These are phyloP conservation scores for Lordiphosa collinella DNA, from an alignment of 1,140 invertebrate genomes.

Conservation along the genomic window DNA sequence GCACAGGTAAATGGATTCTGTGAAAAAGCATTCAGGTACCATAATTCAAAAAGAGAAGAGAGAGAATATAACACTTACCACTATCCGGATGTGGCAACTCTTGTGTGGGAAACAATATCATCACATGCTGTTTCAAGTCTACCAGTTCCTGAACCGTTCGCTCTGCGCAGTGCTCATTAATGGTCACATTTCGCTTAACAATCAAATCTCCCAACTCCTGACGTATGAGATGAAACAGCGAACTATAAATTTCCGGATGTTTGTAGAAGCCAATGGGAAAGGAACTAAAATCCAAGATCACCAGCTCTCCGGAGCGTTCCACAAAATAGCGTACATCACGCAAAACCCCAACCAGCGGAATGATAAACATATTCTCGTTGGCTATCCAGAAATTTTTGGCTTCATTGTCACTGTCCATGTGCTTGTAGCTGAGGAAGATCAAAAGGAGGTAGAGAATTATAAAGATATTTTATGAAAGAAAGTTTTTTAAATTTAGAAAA, in stretches of 20 bases:
- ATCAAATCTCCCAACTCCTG: constrained; percentile 58
- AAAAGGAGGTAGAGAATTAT: not conserved
- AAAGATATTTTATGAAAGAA: no score
- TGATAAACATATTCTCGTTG: constrained; percentile 82
- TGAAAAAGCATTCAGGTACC: no score
- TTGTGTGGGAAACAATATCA: constrained; percentile 62
- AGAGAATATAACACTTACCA: no score
- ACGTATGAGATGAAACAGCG: constrained; percentile 43
- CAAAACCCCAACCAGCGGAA: constrained; percentile 80
- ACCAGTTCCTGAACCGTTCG: constrained; percentile 45
- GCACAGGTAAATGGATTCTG: constrained; percentile 65
- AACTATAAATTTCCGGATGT: constrained; percentile 62
- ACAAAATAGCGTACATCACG: constrained; percentile 82
- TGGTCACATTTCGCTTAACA: constrained; percentile 39
- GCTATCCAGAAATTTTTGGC: constrained; percentile 82
- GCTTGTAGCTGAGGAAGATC: constrained; percentile 29
- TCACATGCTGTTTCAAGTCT: constrained; percentile 22
- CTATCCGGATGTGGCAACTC: constrained; percentile 65
- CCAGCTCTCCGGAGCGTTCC: constrained; percentile 81
- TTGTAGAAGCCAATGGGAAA: constrained; percentile 78
- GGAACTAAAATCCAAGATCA: constrained; percentile 82
- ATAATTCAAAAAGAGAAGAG: no score
- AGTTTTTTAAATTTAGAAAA: no score
- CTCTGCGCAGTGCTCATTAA: constrained; percentile 48
- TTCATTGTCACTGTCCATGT: constrained; percentile 25